Evolutionary conservation across 1,140 invertebrate species (phyloP).

Genomic region (Aplysia californica): DNA sequence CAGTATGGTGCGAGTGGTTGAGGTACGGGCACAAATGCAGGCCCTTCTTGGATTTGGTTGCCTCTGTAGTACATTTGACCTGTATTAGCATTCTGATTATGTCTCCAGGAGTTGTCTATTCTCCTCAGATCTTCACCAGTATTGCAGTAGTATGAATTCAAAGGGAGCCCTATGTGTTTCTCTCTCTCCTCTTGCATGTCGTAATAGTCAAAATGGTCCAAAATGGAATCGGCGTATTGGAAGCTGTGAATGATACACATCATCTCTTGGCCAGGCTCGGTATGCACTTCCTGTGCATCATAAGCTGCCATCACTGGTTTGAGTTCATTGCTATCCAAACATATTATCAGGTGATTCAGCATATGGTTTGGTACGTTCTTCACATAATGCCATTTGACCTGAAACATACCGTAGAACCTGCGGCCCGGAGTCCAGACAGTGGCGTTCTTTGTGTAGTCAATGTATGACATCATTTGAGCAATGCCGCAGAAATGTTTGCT

Average conservation of each 20-base stretch:
- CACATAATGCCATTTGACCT: conserved; percentile 98
- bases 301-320: conserved; percentile 98
- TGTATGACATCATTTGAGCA: conserved; percentile 95
- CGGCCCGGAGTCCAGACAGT: conserved; percentile 74
- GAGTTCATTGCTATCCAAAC: conserved; percentile 97
- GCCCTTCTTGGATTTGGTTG: no score
- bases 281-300: conserved; percentile 97
- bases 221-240: conserved; percentile 93
- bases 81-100: no score
- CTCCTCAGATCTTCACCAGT: no score
- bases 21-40: no score
- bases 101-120: no score
- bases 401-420: conserved; percentile 84
- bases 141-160: no score
- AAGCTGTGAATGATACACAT: conserved; percentile 89
- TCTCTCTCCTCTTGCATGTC: conserved; percentile 96
- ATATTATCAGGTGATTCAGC: conserved; percentile 93
- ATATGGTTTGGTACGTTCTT: conserved; percentile 87
- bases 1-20: no score
- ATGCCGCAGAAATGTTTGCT: conserved; percentile 99
- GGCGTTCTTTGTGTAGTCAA: conserved; percentile 80
- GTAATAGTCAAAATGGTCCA: conserved; percentile 98
- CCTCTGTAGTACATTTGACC: no score
- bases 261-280: conserved; percentile 85
- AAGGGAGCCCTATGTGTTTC: no score